These are phyloP conservation scores for Drosophila setifemur DNA, from an alignment of 1,140 invertebrate genomes.

Conservation along the genomic window DNA sequence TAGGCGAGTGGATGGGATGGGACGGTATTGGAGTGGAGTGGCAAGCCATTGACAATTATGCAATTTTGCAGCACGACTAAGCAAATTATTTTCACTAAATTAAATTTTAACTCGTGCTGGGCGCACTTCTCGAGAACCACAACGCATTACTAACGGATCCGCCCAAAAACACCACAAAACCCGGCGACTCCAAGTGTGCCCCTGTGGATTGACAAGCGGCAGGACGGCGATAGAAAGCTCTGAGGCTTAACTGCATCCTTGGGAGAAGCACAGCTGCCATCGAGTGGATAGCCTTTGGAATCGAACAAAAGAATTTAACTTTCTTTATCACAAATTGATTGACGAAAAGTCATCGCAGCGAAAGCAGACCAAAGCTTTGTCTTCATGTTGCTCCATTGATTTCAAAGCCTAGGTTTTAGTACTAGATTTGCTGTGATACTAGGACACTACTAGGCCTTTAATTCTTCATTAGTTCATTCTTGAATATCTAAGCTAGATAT, in stretches of 20 bases:
- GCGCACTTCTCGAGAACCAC: slow-evolving; percentile 64
- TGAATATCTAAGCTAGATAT: no score
- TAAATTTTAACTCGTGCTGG: slow-evolving; percentile 81
- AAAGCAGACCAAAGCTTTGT: slow-evolving; percentile 13
- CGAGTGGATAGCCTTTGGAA: slow-evolving; percentile 20
- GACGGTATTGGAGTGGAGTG: slow-evolving; percentile 7
- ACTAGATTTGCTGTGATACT: no score
- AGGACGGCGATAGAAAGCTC: slow-evolving; percentile 44
- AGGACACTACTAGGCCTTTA: no score
- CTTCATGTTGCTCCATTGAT: background rate
- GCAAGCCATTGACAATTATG: slow-evolving; percentile 70
- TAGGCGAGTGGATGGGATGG: slow-evolving; percentile 24
- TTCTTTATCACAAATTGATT: slow-evolving; percentile 20
- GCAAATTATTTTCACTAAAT: slow-evolving; percentile 81
- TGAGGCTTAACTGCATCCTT: slow-evolving; percentile 10
- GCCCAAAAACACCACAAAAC: slow-evolving; percentile 46
- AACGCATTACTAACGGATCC: slow-evolving; percentile 41
- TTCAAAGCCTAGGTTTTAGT: no score
- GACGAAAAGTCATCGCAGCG: slow-evolving; percentile 17
- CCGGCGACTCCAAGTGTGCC: slow-evolving; percentile 34
- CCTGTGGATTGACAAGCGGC: slow-evolving; percentile 67
- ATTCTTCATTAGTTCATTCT: no score
- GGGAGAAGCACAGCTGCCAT: slow-evolving; percentile 43
- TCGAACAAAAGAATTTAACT: slow-evolving; percentile 27
- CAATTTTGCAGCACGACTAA: slow-evolving; percentile 75